These are phyloP conservation scores for Symphodus melops DNA, from an alignment of 2,113 vertebrate genomes.

Conservation along the genomic window DNA sequence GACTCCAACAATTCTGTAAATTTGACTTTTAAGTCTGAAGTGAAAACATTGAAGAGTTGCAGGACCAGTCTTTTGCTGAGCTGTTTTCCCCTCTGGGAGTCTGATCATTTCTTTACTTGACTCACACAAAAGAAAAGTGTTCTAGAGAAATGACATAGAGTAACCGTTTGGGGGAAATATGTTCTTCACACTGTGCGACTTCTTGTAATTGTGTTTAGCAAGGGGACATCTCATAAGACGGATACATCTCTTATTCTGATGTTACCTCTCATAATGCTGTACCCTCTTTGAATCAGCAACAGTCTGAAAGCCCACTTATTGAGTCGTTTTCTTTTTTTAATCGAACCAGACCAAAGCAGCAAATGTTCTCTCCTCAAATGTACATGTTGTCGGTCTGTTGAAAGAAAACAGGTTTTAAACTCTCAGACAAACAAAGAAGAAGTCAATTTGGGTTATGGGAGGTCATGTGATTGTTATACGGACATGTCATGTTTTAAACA, in stretches of 20 bases:
- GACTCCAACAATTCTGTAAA: neutral
- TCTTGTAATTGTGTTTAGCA: neutral
- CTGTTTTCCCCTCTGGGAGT: neutral
- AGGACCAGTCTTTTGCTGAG: conserved; percentile 6
- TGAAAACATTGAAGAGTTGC: neutral
- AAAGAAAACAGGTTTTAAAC: neutral
- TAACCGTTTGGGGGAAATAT: neutral
- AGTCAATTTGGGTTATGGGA: neutral
- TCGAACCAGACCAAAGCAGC: too few species aligned
- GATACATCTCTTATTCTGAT: too few species aligned
- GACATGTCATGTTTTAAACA: neutral
- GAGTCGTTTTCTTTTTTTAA: neutral
- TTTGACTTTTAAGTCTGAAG: neutral
- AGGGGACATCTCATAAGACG: neutral
- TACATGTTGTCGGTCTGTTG: neutral
- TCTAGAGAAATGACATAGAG: neutral
- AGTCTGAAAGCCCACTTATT: neutral
- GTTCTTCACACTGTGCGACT: neutral
- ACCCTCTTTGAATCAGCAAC: neutral
- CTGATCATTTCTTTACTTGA: neutral
- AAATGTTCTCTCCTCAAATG: neutral
- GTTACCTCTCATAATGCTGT: neutral
- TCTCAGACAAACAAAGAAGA: neutral
- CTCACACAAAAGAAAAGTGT: neutral
- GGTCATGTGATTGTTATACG: neutral